Percentiles rank a stretch among this genome's conserved stretches.
Evolutionary conservation across 2,888 invertebrate species (phyloP).

Genomic region (Pyrgus malvae): DNA sequence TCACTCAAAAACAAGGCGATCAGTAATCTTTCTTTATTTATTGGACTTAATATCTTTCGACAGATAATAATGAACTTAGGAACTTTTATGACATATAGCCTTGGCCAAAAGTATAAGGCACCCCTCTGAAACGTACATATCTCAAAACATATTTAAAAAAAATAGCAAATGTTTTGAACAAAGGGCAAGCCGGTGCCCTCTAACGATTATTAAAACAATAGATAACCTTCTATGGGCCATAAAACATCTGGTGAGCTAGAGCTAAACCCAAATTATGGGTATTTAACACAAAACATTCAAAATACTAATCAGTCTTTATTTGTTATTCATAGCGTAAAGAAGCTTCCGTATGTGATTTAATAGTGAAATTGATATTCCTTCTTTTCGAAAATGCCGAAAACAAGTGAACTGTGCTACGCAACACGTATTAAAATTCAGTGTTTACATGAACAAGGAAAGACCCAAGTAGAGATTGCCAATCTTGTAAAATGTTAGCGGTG

Average conservation of each 20-base stretch:
- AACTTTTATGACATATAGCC: background rate
- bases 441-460: conserved; percentile 12
- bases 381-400: conserved; percentile 13
- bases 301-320: conserved; percentile 9
- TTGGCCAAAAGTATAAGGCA: conserved; percentile 1
- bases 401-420: conserved; percentile 11
- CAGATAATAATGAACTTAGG: background rate
- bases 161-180: conserved; percentile 9
- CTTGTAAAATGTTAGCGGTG: no score
- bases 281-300: conserved; percentile 1
- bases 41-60: no score
- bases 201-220: conserved; percentile 6
- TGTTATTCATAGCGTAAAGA: conserved; percentile 12
- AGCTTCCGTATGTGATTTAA: conserved; percentile 7
- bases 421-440: conserved; percentile 12
- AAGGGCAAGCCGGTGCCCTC: conserved; percentile 7
- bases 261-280: conserved; percentile 1
- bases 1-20: no score
- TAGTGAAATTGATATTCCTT: conserved; percentile 9
- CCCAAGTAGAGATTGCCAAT: conserved; percentile 14
- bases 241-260: conserved; percentile 13
- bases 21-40: no score
- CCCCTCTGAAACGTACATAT: no score
- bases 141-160: no score
- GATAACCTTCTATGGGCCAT: conserved; percentile 10